phyloP scores from a whole-genome alignment of 2,888 invertebrate species.

The Tetheella fluctuosa region DNA sequence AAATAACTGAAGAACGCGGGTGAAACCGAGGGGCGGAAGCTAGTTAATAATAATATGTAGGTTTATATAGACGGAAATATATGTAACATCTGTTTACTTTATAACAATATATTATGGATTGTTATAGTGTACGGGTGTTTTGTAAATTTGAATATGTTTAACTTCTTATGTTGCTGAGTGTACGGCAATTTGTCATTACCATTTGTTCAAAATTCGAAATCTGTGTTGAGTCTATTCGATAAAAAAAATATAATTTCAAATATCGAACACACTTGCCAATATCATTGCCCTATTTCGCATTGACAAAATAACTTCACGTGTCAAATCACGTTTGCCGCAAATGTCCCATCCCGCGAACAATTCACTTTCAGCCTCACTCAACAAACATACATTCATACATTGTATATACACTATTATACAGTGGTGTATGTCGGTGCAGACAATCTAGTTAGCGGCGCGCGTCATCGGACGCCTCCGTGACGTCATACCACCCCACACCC shows the following conservation, averaged over 20 bases:
- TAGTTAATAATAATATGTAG: too few species aligned
- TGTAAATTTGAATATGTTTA: too few species aligned
- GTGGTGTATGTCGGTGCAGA: slow-evolving; percentile 20
- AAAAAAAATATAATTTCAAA: neutral
- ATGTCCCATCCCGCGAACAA: neutral
- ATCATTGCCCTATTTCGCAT: neutral
- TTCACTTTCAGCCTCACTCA: neutral
- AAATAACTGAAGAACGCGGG: too few species aligned
- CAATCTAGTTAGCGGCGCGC: slow-evolving; percentile 32
- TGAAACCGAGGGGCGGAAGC: too few species aligned
- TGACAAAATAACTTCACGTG: neutral
- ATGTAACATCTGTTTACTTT: too few species aligned
- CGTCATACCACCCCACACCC: slow-evolving; percentile 31
- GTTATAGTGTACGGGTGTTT: too few species aligned
- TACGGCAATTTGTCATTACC: neutral
- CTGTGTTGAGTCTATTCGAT: neutral
- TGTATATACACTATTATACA: slow-evolving; percentile 12
- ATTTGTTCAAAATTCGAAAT: neutral
- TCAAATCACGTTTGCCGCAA: neutral
- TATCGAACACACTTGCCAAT: neutral
- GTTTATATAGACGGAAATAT: too few species aligned
- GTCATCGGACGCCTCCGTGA: slow-evolving; percentile 32
- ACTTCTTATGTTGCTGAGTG: too few species aligned
- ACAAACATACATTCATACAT: too few species aligned
- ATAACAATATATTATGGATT: too few species aligned